Conservation (phyloP, 2,113 vertebrate species). For the Orycteropus afer region DNA sequence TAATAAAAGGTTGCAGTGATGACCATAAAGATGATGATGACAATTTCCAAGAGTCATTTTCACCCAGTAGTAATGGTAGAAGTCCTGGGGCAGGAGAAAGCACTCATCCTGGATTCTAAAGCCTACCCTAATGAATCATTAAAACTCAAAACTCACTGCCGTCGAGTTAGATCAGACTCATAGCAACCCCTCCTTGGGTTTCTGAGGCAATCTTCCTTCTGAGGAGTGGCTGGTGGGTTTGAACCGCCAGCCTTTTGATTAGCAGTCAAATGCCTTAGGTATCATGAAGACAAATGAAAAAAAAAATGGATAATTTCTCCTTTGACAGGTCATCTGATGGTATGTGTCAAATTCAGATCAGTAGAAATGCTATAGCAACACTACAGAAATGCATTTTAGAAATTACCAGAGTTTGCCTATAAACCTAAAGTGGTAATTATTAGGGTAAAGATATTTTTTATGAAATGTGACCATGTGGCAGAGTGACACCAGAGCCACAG, state of each 20-base stretch:
- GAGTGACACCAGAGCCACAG: not conserved
- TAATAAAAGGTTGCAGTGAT: not conserved
- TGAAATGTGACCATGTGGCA: not conserved
- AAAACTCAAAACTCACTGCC: no score
- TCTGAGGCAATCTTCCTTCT: no score
- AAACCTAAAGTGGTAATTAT: not conserved
- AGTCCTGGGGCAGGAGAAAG: not conserved
- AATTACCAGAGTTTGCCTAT: not conserved
- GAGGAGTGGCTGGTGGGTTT: no score
- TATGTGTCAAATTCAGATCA: not conserved
- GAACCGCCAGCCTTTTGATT: no score
- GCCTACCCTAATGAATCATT: not conserved
- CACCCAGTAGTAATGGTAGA: not conserved
- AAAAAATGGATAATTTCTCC: not conserved
- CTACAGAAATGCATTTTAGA: not conserved
- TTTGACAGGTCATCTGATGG: not conserved
- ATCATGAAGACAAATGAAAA: not conserved
- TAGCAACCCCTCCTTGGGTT: no score
- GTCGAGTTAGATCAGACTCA: no score
- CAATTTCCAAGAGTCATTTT: not conserved
- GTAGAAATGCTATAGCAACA: not conserved
- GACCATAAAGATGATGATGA: not conserved
- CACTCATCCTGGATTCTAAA: not conserved
- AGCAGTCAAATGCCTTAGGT: no score
- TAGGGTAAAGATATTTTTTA: not conserved